A percentile compares a stretch with the other conserved stretches of the same genome.
Conservation (phyloP, 2,888 invertebrate species). For the Hypomecis atomaria region DNA sequence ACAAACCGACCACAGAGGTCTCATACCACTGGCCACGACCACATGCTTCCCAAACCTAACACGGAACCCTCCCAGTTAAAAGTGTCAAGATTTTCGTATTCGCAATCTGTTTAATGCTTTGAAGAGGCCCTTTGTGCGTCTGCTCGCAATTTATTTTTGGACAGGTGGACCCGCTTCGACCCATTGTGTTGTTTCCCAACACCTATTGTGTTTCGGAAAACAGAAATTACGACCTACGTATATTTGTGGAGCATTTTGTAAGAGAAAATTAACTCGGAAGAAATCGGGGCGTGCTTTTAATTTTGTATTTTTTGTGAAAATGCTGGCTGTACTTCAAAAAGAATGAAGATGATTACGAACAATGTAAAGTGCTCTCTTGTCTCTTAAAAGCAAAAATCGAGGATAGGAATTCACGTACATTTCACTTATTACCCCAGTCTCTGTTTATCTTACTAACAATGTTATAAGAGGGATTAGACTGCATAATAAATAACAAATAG, state of each 20-base stretch:
- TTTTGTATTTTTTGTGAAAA: conserved; percentile 19
- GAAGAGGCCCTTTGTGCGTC: conserved; percentile 59
- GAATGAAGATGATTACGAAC: not conserved
- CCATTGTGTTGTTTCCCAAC: conserved; percentile 37
- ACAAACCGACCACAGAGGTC: conserved; percentile 39
- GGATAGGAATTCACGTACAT: too few species aligned
- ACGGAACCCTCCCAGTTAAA: conserved; percentile 46
- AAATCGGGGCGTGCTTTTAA: conserved; percentile 17
- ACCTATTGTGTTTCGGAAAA: conserved; percentile 38
- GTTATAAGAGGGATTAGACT: too few species aligned
- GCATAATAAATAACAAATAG: too few species aligned
- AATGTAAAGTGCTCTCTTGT: not conserved
- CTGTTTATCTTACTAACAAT: too few species aligned
- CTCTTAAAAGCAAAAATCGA: not conserved
- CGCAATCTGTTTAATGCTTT: conserved; percentile 74
- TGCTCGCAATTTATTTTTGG: conserved; percentile 57
- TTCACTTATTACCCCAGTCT: too few species aligned
- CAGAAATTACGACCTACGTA: conserved; percentile 23
- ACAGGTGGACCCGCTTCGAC: conserved; percentile 48
- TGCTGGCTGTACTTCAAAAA: not conserved
- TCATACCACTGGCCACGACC: conserved; percentile 31
- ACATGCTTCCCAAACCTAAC: conserved; percentile 25
- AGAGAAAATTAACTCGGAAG: conserved; percentile 25
- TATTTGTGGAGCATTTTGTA: conserved; percentile 19
- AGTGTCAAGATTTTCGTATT: conserved; percentile 63